A percentile compares a stretch with the other conserved stretches of the same genome.
These are phyloP conservation scores for Hassar affinis DNA, from an alignment of 2,113 vertebrate species.

Conservation along the genomic window DNA sequence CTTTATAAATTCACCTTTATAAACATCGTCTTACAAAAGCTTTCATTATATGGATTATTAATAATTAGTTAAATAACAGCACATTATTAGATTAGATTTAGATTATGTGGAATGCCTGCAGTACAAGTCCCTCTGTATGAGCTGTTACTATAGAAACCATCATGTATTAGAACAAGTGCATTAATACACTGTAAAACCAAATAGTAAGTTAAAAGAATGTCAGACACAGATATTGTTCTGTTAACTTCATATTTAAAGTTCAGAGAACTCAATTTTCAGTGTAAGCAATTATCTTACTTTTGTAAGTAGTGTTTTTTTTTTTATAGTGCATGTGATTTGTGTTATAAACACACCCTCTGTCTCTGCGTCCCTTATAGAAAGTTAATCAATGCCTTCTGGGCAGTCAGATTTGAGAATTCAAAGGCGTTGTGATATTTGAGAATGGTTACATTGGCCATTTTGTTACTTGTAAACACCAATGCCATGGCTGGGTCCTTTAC, in stretches of 20 bases:
- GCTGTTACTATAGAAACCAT: not conserved
- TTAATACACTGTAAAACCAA: no score
- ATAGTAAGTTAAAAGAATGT: no score
- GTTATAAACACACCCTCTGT: not conserved
- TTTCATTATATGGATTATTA: not conserved
- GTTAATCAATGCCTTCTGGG: not conserved
- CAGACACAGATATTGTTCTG: no score
- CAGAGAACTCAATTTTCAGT: no score
- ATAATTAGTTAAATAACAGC: not conserved
- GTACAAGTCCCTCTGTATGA: not conserved
- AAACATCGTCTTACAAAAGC: not conserved
- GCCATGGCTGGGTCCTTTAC: not conserved
- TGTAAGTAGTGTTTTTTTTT: no score
- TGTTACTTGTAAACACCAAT: not conserved
- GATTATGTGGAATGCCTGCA: not conserved
- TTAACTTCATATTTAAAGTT: no score
- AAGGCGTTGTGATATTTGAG: not conserved
- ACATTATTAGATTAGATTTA: not conserved
- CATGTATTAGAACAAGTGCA: not conserved
- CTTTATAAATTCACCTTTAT: no score
- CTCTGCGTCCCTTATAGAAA: not conserved
- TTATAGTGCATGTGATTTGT: not conserved
- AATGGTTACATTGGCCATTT: not conserved
- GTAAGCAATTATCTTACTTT: no score
- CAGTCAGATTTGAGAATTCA: not conserved